Evolutionary conservation across 2,113 vertebrate species (phyloP), one percentile per base, ranked within the genome.

Genomic region (Columba janthina): DNA sequence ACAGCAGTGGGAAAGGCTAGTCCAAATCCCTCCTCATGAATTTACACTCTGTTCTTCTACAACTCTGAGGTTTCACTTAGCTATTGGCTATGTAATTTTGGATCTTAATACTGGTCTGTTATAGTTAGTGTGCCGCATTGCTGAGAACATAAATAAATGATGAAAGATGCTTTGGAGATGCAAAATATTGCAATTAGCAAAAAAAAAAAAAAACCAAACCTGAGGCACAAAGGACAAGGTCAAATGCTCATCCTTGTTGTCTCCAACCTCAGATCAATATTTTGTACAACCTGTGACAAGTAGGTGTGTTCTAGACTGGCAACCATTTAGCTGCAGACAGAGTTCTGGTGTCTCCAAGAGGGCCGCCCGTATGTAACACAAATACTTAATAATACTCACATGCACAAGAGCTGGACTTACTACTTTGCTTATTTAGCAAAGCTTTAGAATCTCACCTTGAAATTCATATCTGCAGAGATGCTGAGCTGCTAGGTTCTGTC

Each of bases 381-480:
- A 85, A 72, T 62, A 22, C 0, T 0, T 60, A 40, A 26, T n/a
- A 79, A 72, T 38, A 75, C 13, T 85, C 58, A 7, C 4, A 21
- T 74, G 13, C 36, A 28, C 53, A 32, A 61, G 60, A 88, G 50
- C 56, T 44, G 61, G 40, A 83, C 51, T 54, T 38, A 65, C 81
- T 76, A 44, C 29, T 88, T 85, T 80, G 54, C 64, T 95, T 92
- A 44, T 72, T 90, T 93, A 76, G 69, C 48, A 70, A 88, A 71
- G 18, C 40, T 82, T 50, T 74, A 53, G 61, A 62, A 78, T 86
- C 48, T 88, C 60, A 82, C 48, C 72, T 67, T 77, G 60, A 92
- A 89, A 89, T 75, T 93, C 60, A 25, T 87, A 66, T 80, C 67
- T 79, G 51, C 34, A 36, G 77, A 76, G 77, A 83, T 70, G 38